Evolutionary conservation across 2,797 vertebrate genomes (phyloP), one percentile per base, ranked within the genome.

Genomic region (Sebastes steindachneri): DNA sequence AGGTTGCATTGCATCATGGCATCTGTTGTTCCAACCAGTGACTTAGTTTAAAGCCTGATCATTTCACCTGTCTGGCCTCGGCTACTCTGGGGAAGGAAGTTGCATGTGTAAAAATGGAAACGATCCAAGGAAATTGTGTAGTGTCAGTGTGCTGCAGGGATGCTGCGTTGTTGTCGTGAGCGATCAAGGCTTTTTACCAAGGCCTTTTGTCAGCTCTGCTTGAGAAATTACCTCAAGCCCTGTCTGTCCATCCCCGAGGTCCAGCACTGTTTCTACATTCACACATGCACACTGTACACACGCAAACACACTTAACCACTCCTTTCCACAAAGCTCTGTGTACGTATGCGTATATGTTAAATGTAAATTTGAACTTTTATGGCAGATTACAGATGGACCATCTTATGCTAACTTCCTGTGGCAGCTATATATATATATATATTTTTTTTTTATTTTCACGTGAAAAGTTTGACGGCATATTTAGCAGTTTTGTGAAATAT

Each of bases 11-110:
- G 48, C 54, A 67, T 72, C 45, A 59, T 14, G 54, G 15, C 55
- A 54, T 84, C 53, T 84, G 54, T 58, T 62, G 57, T 66, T 84
- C 63, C 66, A 79, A 55, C 35, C 45, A 25, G 45, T 63, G 26
- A 63, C 6, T 6, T 67, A 28, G 58, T 85, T 77, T 77, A 68
- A 75, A 85, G 62, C 54, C 23, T 48, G 53, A 74, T 80, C 66
- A 69, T 73, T 85, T 82, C 78, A 89, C 79, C 84, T 86, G 65
- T 84, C 63, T 65, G 31, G 35, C 35, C 60, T 82, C 31, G 11
- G 60, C 64, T 64, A 55, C 41, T 8, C 60, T 1, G 9, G 77
- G 77, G 78, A 86, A 72, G 64, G 74, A 80, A 73, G 70, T 31
- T 65, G n/a, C 68, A 69, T 76, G 29, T 70, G 67, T 41, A 65